These are phyloP conservation scores for Delichon dasypus DNA, from an alignment of 2,797 vertebrate genomes.

Conservation along the genomic window DNA sequence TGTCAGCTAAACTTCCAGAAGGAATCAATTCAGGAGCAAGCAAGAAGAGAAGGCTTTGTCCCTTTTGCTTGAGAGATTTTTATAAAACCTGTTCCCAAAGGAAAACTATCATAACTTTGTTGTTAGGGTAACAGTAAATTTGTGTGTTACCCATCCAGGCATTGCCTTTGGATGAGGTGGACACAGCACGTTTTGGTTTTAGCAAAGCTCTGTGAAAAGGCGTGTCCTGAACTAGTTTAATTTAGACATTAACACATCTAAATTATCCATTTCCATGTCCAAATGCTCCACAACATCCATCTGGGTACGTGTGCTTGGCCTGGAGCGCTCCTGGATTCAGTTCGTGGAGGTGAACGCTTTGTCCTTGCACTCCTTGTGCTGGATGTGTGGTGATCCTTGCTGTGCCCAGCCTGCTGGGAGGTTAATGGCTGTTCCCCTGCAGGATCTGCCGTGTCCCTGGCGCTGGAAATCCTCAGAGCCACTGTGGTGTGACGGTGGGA, in stretches of 20 bases:
- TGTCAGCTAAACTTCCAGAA: background rate
- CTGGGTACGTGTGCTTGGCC: fast-evolving
- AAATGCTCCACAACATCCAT: background rate
- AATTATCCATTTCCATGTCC: background rate
- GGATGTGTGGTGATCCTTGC: fast-evolving
- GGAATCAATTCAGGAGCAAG: background rate
- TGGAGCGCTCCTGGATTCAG: background rate
- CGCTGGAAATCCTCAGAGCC: background rate
- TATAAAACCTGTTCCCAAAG: background rate
- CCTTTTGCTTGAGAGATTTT: background rate
- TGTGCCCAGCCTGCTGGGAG: background rate
- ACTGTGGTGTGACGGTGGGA: background rate
- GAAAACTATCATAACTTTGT: background rate
- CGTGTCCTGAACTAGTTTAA: background rate
- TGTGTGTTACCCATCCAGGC: fast-evolving
- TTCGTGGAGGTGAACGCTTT: fast-evolving
- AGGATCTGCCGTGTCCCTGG: background rate
- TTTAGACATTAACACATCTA: background rate
- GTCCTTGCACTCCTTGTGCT: background rate
- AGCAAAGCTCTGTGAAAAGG: background rate
- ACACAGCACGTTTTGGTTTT: background rate
- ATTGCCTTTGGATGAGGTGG: background rate
- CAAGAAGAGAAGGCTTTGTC: background rate
- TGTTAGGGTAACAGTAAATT: background rate
- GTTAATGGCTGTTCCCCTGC: fast-evolving